Conservation (phyloP, 1,140 invertebrate species). For the Glossosoma conforme region DNA sequence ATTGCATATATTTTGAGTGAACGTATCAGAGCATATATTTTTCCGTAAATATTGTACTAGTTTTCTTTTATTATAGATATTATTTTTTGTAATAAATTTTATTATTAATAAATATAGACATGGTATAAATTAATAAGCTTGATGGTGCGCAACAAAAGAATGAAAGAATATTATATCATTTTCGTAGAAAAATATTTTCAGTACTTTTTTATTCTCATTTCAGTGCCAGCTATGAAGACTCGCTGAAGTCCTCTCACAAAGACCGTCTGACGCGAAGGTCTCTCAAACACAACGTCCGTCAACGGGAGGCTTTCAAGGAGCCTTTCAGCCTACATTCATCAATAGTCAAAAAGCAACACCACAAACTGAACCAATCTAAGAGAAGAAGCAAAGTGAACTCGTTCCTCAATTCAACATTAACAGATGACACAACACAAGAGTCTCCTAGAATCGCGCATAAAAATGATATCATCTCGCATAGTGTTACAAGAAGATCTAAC, state of each 20-base stretch:
- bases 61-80: no score
- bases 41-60: no score
- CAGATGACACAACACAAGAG: constrained; percentile 14
- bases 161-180: background rate
- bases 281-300: constrained; percentile 14
- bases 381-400: constrained; percentile 9
- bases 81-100: no score
- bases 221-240: constrained; percentile 62
- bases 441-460: constrained; percentile 12
- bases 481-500: constrained; percentile 13
- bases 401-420: constrained; percentile 2
- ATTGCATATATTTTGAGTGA: no score
- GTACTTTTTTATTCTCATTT: constrained; percentile 25
- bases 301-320: constrained; percentile 12
- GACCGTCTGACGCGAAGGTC: constrained; percentile 22
- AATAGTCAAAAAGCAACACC: constrained; percentile 20
- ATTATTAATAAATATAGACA: no score
- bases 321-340: constrained; percentile 22
- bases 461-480: constrained; percentile 17
- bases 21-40: no score
- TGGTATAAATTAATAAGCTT: no score
- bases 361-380: constrained; percentile 16
- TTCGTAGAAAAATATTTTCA: constrained; percentile 25
- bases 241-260: constrained; percentile 48
- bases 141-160: no score